Evolutionary conservation across 1,140 invertebrate species (phyloP).

Genomic region (Saccostrea echinata): DNA sequence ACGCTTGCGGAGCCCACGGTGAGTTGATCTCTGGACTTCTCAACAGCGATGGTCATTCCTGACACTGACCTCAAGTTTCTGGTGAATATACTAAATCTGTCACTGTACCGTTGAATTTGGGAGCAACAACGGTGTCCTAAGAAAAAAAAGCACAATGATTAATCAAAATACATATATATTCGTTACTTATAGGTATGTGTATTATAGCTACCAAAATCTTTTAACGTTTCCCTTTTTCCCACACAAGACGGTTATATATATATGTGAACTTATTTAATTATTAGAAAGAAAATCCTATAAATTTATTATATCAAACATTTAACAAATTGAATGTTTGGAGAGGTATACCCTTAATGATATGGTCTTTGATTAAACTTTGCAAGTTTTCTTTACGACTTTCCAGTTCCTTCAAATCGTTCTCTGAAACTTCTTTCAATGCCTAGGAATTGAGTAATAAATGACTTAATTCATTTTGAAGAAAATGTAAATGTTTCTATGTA

Average conservation of each 20-base stretch:
- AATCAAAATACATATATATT: too few species aligned
- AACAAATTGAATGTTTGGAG: too few species aligned
- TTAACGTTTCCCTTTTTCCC: too few species aligned
- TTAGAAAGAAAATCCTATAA: too few species aligned
- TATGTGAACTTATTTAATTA: too few species aligned
- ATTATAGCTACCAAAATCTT: too few species aligned
- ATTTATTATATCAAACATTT: too few species aligned
- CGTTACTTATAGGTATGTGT: too few species aligned
- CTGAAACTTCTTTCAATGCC: background rate
- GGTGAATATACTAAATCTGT: background rate
- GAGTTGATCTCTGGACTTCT: background rate
- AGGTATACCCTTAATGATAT: background rate
- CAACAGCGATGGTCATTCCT: background rate
- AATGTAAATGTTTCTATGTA: too few species aligned
- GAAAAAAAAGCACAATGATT: background rate
- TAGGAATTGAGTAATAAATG: background rate
- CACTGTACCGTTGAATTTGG: background rate
- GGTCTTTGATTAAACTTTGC: background rate
- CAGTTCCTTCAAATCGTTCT: background rate
- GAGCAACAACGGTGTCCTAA: background rate
- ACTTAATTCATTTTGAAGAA: too few species aligned
- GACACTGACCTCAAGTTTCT: background rate
- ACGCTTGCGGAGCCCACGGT: conserved; percentile 56
- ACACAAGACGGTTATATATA: too few species aligned
- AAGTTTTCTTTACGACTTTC: conserved; percentile 5